Percentiles rank a stretch among this genome's conserved stretches.
These are phyloP conservation scores for Artemia sinica DNA, from an alignment of 2,888 invertebrate species.

Conservation along the genomic window DNA sequence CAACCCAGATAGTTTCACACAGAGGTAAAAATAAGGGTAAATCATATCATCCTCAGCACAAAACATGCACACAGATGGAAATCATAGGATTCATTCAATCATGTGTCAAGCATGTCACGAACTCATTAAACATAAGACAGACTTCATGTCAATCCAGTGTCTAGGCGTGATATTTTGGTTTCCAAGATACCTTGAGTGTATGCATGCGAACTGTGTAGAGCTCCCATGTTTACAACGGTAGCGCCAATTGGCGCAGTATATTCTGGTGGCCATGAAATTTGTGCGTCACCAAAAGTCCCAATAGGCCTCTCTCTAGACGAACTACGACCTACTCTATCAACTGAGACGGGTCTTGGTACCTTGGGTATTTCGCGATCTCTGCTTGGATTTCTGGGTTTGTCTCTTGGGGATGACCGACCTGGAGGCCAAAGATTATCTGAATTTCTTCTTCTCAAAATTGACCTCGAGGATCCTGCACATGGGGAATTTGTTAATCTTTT, in stretches of 20 bases:
- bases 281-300: neutral
- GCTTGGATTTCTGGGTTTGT: neutral
- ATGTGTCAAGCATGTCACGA: too few relatives aligned
- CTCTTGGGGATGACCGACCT: neutral
- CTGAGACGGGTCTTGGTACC: neutral
- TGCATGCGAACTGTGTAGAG: neutral
- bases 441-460: neutral
- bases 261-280: slow-evolving; percentile 4
- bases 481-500: too few relatives aligned
- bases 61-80: too few relatives aligned
- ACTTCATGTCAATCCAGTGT: too few relatives aligned
- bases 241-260: neutral
- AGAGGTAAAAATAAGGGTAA: too few relatives aligned
- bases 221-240: slow-evolving; percentile 2
- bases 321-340: neutral
- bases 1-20: too few relatives aligned
- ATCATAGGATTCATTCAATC: too few relatives aligned
- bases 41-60: too few relatives aligned
- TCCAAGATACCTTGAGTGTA: neutral
- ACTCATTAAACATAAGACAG: too few relatives aligned
- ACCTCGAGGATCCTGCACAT: too few relatives aligned
- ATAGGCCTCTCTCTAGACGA: neutral
- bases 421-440: slow-evolving; percentile 4
- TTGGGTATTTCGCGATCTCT: slow-evolving; percentile 1
- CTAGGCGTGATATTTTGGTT: too few relatives aligned